These are phyloP conservation scores for Anarsia innoxiella DNA, from an alignment of 2,888 invertebrate genomes.

Conservation along the genomic window DNA sequence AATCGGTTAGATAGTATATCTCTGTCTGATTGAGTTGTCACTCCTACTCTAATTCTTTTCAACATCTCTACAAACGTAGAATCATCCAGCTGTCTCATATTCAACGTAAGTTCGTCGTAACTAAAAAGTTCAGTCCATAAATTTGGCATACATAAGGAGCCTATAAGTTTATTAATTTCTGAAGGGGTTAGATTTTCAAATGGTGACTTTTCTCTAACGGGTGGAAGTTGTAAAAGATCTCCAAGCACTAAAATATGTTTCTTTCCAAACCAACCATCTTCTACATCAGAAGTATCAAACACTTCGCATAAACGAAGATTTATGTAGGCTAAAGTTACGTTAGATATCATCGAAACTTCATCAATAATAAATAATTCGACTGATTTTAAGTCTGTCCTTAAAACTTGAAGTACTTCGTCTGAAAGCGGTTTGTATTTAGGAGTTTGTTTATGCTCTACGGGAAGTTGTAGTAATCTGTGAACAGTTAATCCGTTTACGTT, in stretches of 20 bases:
- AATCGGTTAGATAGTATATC: slow-evolving; percentile 20
- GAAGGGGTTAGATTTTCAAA: slow-evolving; percentile 23
- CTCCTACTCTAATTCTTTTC: slow-evolving; percentile 25
- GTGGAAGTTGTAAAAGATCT: slow-evolving; percentile 33
- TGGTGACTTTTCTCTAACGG: slow-evolving; percentile 26
- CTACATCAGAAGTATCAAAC: slow-evolving; percentile 25
- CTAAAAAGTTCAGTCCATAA: slow-evolving; percentile 25
- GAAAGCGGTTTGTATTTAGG: slow-evolving; percentile 28
- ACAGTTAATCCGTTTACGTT: slow-evolving; percentile 34
- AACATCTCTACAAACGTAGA: slow-evolving; percentile 26
- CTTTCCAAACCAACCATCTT: slow-evolving; percentile 31
- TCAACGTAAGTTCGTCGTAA: slow-evolving; percentile 18
- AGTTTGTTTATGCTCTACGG: slow-evolving; percentile 26
- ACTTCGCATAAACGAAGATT: slow-evolving; percentile 22
- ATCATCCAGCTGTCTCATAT: slow-evolving; percentile 20
- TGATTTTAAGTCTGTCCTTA: slow-evolving; percentile 24
- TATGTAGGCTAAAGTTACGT: slow-evolving; percentile 20
- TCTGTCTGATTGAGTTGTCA: slow-evolving; percentile 17
- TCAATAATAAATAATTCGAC: slow-evolving; percentile 28
- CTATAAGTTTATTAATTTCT: slow-evolving; percentile 22
- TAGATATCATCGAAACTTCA: slow-evolving; percentile 23
- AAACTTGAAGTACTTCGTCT: slow-evolving; percentile 20
- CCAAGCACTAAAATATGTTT: slow-evolving; percentile 29
- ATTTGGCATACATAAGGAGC: slow-evolving; percentile 21
- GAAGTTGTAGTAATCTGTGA: slow-evolving; percentile 30